Base-by-base conservation (phyloP, 2,888 invertebrate species). In the Seladonia tumulorum region DNA sequence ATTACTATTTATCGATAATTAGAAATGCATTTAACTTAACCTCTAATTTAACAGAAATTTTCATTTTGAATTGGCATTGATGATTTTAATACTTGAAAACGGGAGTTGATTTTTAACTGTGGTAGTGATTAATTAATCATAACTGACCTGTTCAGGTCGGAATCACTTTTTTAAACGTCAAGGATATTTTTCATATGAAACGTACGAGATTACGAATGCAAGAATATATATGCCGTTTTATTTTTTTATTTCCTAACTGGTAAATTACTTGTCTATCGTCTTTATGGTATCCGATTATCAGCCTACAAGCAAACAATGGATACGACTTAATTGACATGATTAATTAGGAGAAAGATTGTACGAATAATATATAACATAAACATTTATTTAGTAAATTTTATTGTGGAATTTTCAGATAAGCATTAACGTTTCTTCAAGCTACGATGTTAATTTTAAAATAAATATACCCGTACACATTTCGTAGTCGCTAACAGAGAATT, bases 1-100 rank as follows among this genome's bases (percentile, higher is more conserved):
- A 47, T 66, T 75, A 73, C 78, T 57, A 75, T 70, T 75, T 73
- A 77, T 39, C 25, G 71, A 78, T 76, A 79, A 71, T 49, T 76
- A 74, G 66, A 83, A 73, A 57, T 78, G 88, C 81, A 88, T 88
- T 89, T 90, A 89, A 88, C 72, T 77, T 88, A 87, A 86, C 49
- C 25, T 63, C 42, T 29, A 63, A 7, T 78, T 80, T 68, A 63
- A 83, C 73, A 73, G 82, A 75, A 75, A 82, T 78, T 70, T 81
- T 66, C 16, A 66, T 82, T 60, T 79, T 42, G 53, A 53, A 74
- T 82, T 80, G 60, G 47, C 68, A 60, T 66, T 39, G 29, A n/a
- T n/a, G 49, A 45, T 75, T 75, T 78, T 68, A 63, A 73, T 75
- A 47, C 49, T 35, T 78, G 22, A 74, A 77, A 79, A 25, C 12